Evolutionary conservation across 2,113 vertebrate genomes (phyloP).

Genomic region (Bubo blakistoni): DNA sequence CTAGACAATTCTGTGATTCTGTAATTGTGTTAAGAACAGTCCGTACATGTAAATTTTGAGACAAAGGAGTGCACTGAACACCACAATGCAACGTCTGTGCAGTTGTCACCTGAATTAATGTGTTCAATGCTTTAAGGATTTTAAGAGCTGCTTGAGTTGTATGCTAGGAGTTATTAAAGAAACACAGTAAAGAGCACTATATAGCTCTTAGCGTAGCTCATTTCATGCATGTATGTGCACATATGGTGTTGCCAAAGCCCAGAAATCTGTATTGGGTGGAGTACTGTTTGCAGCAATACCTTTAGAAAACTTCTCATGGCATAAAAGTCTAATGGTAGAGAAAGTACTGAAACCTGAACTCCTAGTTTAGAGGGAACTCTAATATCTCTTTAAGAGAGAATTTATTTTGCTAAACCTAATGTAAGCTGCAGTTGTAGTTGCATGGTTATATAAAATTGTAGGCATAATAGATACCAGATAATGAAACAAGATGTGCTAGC

Average conservation of each 20-base stretch:
- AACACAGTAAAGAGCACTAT: not conserved
- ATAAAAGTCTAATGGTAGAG: not conserved
- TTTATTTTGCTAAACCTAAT: not conserved
- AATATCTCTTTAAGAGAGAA: not conserved
- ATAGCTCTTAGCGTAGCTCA: not conserved
- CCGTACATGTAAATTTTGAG: not conserved
- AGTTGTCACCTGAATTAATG: not conserved
- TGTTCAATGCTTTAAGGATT: not conserved
- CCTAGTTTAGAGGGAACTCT: not conserved
- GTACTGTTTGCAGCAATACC: not conserved
- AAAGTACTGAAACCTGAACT: not conserved
- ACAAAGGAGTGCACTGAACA: not conserved
- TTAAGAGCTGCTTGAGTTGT: not conserved
- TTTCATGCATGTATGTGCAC: not conserved
- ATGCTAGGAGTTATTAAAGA: not conserved
- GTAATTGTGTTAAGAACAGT: not conserved
- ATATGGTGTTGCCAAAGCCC: not conserved
- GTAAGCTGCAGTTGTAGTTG: not conserved
- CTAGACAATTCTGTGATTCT: too few species aligned
- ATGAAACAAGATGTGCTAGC: not conserved
- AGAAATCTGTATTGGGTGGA: not conserved
- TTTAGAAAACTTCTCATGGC: not conserved
- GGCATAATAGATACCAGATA: not conserved
- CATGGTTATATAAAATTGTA: not conserved
- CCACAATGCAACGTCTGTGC: not conserved